These are phyloP conservation scores for Linyphia triangularis DNA, from an alignment of 2,888 invertebrate genomes.

Conservation along the genomic window DNA sequence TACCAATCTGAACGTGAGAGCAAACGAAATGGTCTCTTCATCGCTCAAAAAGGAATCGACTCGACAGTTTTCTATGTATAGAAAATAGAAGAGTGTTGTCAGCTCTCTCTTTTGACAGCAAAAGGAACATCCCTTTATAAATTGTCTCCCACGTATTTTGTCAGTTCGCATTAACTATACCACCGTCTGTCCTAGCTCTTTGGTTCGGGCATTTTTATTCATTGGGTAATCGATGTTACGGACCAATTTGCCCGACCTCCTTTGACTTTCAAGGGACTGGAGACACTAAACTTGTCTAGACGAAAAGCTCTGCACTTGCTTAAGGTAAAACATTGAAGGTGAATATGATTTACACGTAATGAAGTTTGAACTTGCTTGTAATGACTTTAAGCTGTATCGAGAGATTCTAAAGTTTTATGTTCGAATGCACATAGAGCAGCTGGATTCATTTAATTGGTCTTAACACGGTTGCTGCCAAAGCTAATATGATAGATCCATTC, in stretches of 20 bases:
- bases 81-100: constrained; percentile 8
- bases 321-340: no score
- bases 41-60: constrained; percentile 13
- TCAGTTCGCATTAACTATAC: constrained; percentile 52
- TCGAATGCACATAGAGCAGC: no score
- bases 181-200: background rate
- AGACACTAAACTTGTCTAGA: no score
- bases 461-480: no score
- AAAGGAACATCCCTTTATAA: background rate
- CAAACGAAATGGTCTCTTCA: background rate
- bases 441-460: no score
- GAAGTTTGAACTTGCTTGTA: no score
- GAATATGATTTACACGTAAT: no score
- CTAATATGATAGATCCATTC: no score
- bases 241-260: background rate
- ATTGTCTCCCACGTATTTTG: constrained; percentile 41
- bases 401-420: no score
- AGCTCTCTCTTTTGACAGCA: constrained; percentile 42
- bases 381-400: no score
- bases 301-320: no score
- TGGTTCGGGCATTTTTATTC: background rate
- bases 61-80: constrained; percentile 11
- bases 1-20: background rate
- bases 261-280: background rate
- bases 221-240: background rate